phyloP scores from a whole-genome alignment of 2,888 invertebrate species.

The Cosmorhoe ocellata region DNA sequence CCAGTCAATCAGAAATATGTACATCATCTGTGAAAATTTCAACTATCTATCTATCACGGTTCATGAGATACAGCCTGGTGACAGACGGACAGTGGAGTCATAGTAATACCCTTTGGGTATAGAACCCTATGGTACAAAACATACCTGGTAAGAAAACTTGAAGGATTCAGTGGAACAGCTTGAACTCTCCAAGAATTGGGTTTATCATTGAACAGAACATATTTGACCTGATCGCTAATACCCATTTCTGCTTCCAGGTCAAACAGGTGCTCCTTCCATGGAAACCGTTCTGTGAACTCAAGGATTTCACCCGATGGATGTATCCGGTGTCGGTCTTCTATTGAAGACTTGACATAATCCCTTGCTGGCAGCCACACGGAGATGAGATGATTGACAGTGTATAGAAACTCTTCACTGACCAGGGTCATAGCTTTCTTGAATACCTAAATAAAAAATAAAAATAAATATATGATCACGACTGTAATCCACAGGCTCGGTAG shows the following conservation, averaged over 20 bases:
- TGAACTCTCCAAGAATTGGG: constrained; percentile 90
- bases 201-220: constrained; percentile 87
- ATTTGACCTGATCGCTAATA: constrained; percentile 85
- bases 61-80: too few relatives aligned
- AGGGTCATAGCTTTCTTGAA: constrained; percentile 90
- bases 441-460: constrained; percentile 44
- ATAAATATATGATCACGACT: too few relatives aligned
- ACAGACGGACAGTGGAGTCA: too few relatives aligned
- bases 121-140: too few relatives aligned
- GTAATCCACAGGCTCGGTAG: too few relatives aligned
- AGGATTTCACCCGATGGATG: constrained; percentile 92
- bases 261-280: constrained; percentile 96
- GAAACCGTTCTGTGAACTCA: constrained; percentile 86
- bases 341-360: constrained; percentile 86
- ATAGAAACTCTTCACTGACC: constrained; percentile 90
- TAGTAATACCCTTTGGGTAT: too few relatives aligned
- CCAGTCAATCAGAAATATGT: too few relatives aligned
- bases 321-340: constrained; percentile 78
- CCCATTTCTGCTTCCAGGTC: constrained; percentile 89
- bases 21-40: too few relatives aligned
- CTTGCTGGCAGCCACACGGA: constrained; percentile 94
- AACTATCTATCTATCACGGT: too few relatives aligned
- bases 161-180: constrained; percentile 87
- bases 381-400: constrained; percentile 84
- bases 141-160: constrained; percentile 88